Percentiles rank a stretch among this genome's conserved stretches.
Evolutionary conservation across 1,140 invertebrate species (phyloP).

Genomic region (Berghia stephanieae): DNA sequence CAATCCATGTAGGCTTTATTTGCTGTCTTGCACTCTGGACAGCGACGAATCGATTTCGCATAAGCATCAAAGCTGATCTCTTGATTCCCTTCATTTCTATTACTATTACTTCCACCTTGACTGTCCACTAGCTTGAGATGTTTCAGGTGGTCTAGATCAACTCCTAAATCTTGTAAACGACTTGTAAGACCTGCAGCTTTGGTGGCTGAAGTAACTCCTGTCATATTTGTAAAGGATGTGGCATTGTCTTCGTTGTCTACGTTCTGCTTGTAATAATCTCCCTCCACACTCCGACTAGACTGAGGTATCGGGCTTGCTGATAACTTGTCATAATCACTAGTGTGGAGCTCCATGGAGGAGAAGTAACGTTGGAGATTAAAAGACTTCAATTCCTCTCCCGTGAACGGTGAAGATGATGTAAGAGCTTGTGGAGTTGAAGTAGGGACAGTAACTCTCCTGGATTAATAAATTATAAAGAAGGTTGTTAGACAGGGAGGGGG

Average conservation of each 20-base stretch:
- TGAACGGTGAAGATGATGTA: too few relatives aligned
- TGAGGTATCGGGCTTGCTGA: background rate
- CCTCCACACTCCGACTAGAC: background rate
- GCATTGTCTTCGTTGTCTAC: background rate
- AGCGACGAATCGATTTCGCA: constrained; percentile 46
- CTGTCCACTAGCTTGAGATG: constrained; percentile 20
- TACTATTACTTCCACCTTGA: constrained; percentile 26
- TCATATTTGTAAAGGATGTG: background rate
- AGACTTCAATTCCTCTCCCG: too few relatives aligned
- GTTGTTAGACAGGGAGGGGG: too few relatives aligned
- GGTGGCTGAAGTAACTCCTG: constrained; percentile 36
- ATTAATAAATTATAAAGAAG: too few relatives aligned
- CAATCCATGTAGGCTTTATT: constrained; percentile 61
- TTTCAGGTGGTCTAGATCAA: constrained; percentile 36
- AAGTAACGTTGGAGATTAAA: constrained; percentile 23
- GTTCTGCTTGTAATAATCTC: constrained; percentile 8
- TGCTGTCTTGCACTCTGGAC: constrained; percentile 54
- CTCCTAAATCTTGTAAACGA: constrained; percentile 49
- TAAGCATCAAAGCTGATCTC: constrained; percentile 32
- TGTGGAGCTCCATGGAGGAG: background rate
- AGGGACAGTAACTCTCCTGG: too few relatives aligned
- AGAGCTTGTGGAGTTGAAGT: too few relatives aligned
- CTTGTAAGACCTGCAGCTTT: constrained; percentile 57
- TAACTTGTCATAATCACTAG: too few relatives aligned
- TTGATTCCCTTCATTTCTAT: constrained; percentile 21